Conservation (phyloP, 1,140 invertebrate genomes). For the Cotesia typhae region DNA sequence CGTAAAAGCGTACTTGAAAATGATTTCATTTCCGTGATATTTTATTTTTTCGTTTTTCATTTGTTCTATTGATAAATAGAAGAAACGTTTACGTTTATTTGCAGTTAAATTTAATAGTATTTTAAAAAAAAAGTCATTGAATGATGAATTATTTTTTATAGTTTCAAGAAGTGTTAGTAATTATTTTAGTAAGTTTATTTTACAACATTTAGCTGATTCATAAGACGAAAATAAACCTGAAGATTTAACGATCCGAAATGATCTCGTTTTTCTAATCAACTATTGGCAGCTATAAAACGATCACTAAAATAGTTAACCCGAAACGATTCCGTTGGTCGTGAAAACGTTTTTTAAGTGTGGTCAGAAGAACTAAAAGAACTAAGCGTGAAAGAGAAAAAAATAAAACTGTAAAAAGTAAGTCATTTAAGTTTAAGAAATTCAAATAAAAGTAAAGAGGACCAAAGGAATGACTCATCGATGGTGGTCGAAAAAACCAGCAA, state of each 20-base stretch:
- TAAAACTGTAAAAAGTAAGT: constrained; percentile 11
- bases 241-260: constrained; percentile 5
- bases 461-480: constrained; percentile 41
- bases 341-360: constrained; percentile 4
- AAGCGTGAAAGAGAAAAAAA: constrained; percentile 13
- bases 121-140: no score
- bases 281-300: constrained; percentile 24
- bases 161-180: no score
- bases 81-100: no score
- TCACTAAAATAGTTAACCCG: not conserved
- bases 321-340: constrained; percentile 19
- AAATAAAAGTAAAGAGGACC: not conserved
- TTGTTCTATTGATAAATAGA: no score
- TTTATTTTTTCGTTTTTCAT: no score
- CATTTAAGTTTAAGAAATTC: not conserved
- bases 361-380: not conserved
- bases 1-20: no score
- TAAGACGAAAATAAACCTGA: not conserved
- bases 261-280: constrained; percentile 23
- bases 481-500: constrained; percentile 26
- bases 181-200: no score
- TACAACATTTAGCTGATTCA: no score
- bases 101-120: no score
- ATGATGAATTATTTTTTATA: no score
- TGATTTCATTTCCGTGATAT: no score